Evolutionary conservation across 2,113 vertebrate species (phyloP).

Genomic region (Chinchilla lanigera): DNA sequence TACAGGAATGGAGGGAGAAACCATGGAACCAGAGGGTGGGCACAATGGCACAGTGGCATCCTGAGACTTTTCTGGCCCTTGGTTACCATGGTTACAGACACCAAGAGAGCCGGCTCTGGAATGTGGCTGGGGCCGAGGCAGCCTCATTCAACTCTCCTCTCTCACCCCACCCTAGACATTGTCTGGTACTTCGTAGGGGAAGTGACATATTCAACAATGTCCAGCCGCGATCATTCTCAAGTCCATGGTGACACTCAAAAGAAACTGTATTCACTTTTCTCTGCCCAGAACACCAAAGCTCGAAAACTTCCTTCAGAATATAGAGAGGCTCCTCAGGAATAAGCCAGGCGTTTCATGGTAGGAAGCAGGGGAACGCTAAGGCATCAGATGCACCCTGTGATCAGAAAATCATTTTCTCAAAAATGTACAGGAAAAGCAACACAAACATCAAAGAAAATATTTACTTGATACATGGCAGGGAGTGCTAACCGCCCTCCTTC

Average conservation of each 20-base stretch:
- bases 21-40: not conserved
- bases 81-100: constrained; percentile 72
- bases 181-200: not conserved
- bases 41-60: not conserved
- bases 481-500: not conserved
- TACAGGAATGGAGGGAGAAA: not conserved
- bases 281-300: not conserved
- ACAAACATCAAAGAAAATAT: not conserved
- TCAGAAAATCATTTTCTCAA: constrained; percentile 54
- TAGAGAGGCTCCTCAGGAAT: not conserved
- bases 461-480: not conserved
- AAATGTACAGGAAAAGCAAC: not conserved
- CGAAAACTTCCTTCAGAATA: not conserved
- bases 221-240: not conserved
- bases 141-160: not conserved
- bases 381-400: not conserved
- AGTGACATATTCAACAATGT: not conserved
- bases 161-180: not conserved
- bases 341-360: not conserved
- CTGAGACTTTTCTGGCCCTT: not conserved
- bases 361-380: not conserved
- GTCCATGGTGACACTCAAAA: not conserved
- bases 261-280: not conserved
- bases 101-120: not conserved
- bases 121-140: not conserved